A percentile compares a stretch with the other conserved stretches of the same genome.
phyloP scores from a whole-genome alignment of 2,113 vertebrate genomes.

The Atlantisia rogersi region DNA sequence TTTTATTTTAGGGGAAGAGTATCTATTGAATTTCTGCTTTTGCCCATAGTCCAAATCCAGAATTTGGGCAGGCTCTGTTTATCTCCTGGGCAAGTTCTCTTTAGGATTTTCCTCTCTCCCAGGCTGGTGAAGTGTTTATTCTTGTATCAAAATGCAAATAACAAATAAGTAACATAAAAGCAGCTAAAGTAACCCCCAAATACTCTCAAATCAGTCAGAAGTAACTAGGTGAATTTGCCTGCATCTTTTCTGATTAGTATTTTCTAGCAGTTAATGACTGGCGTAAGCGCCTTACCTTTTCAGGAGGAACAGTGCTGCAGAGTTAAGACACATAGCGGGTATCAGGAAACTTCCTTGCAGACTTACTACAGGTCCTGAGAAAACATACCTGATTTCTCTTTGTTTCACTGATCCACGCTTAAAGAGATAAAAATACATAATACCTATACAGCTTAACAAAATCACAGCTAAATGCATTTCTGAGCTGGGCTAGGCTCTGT shows the following conservation, averaged over 20 bases:
- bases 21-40: not conserved
- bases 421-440: not conserved
- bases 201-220: not conserved
- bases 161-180: not conserved
- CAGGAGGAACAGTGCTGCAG: not conserved
- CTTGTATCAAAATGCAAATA: not conserved
- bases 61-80: not conserved
- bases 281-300: not conserved
- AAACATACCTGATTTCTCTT: not conserved
- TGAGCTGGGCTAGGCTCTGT: not conserved
- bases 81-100: not conserved
- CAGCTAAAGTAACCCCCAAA: not conserved
- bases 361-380: not conserved
- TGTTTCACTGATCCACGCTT: not conserved
- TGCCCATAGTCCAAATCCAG: not conserved
- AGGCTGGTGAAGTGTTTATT: not conserved
- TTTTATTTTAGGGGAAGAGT: not conserved
- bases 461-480: not conserved
- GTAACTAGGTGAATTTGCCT: not conserved
- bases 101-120: not conserved
- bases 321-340: not conserved
- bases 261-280: not conserved
- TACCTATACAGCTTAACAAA: not conserved
- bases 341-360: not conserved
- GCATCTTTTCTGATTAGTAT: not conserved